Percentiles rank a stretch among this genome's conserved stretches.
Conservation (phyloP, 2,888 invertebrate genomes). For the Drosophila meridionalis region DNA sequence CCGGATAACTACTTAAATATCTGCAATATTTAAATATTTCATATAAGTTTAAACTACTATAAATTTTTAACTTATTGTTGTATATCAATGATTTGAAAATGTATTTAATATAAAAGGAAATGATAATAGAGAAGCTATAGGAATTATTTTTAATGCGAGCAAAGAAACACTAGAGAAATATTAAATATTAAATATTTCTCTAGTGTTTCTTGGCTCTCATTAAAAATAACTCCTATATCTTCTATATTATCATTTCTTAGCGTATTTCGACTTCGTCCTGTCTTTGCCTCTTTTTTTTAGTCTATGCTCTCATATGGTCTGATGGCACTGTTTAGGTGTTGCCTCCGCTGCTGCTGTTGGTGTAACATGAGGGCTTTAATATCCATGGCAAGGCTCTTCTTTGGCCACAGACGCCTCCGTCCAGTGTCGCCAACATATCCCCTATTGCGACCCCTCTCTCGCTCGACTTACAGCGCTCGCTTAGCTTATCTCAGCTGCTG, state of each 20-base stretch:
- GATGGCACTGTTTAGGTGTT: conserved; percentile 63
- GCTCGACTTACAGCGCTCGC: conserved; percentile 6
- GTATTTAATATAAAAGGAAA: too few relatives aligned
- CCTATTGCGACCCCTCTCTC: background rate
- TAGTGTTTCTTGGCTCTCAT: background rate
- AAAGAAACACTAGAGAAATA: too few relatives aligned
- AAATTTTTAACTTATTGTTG: too few relatives aligned
- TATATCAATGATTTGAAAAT: too few relatives aligned
- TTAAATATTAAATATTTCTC: background rate
- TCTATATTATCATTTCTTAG: background rate
- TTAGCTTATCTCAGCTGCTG: conserved; percentile 75
- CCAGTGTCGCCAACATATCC: conserved; percentile 58
- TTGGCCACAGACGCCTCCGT: conserved; percentile 67
- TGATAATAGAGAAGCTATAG: too few relatives aligned
- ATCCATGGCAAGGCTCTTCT: conserved; percentile 57
- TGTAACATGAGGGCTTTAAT: conserved; percentile 67
- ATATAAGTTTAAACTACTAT: too few relatives aligned
- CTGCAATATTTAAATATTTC: too few relatives aligned
- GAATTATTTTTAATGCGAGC: too few relatives aligned
- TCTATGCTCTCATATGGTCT: conserved; percentile 34
- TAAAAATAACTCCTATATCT: background rate
- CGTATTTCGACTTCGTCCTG: conserved; percentile 5
- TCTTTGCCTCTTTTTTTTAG: background rate
- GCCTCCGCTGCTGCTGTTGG: conserved; percentile 43
- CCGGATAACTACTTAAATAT: too few relatives aligned